Percentiles rank a stretch among this genome's conserved stretches.
Evolutionary conservation across 2,888 invertebrate genomes (phyloP).

Genomic region (Flabesymbios commensalis): DNA sequence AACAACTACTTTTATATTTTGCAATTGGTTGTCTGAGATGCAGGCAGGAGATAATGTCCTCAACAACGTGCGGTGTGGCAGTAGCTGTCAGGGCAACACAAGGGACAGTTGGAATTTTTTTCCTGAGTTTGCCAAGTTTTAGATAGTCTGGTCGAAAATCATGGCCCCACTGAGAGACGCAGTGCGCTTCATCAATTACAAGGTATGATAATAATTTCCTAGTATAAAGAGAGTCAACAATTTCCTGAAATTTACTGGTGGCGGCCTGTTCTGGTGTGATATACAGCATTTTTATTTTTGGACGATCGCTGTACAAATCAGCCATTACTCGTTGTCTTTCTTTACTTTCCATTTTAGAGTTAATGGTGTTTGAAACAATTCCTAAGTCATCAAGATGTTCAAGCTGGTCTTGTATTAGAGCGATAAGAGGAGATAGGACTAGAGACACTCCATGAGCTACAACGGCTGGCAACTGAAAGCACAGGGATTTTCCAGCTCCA

Average conservation of each 20-base stretch:
- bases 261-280: slow-evolving; percentile 96
- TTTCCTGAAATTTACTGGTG: slow-evolving; percentile 65
- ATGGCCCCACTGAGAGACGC: slow-evolving; percentile 97
- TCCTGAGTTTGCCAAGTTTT: slow-evolving; percentile 74
- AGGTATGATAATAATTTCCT: slow-evolving; percentile 83
- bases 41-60: slow-evolving; percentile 48
- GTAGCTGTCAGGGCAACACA: slow-evolving; percentile 96
- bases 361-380: slow-evolving; percentile 84
- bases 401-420: slow-evolving; percentile 93
- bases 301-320: slow-evolving; percentile 76
- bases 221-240: slow-evolving; percentile 73
- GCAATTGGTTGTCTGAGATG: slow-evolving; percentile 69
- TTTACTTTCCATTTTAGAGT: slow-evolving; percentile 82
- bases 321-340: slow-evolving; percentile 74
- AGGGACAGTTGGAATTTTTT: slow-evolving; percentile 70
- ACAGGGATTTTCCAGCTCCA: slow-evolving; percentile 92
- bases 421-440: slow-evolving; percentile 93
- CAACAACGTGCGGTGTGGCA: slow-evolving; percentile 67
- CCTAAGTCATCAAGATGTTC: slow-evolving; percentile 79
- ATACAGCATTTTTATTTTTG: slow-evolving; percentile 84
- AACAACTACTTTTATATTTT: slow-evolving; percentile 72
- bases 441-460: slow-evolving; percentile 76
- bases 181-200: slow-evolving; percentile 83
- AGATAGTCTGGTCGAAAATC: slow-evolving; percentile 93
- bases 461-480: slow-evolving; percentile 94